These are phyloP conservation scores for Zaprionus nigranus DNA, from an alignment of 1,140 invertebrate genomes.

Conservation along the genomic window DNA sequence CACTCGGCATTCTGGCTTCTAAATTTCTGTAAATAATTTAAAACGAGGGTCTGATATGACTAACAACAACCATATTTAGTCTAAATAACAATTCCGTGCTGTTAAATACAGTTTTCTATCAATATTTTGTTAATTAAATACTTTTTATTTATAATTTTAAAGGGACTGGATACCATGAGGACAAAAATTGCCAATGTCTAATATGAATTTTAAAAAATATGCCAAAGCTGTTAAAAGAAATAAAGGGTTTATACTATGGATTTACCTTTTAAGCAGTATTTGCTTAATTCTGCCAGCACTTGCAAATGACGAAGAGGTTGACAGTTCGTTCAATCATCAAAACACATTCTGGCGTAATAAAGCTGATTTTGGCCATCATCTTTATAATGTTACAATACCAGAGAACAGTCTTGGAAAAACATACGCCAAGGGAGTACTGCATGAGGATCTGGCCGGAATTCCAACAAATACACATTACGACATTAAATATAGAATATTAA, in stretches of 20 bases:
- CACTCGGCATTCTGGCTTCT: neutral
- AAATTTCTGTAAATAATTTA: neutral
- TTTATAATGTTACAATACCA: constrained; percentile 95
- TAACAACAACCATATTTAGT: neutral
- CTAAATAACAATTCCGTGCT: neutral
- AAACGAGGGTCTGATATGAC: neutral
- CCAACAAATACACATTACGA: constrained; percentile 85
- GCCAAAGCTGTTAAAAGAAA: constrained; percentile 67
- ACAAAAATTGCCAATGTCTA: constrained; percentile 65
- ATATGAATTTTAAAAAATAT: constrained; percentile 80
- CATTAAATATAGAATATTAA: constrained; percentile 92
- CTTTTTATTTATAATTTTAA: constrained; percentile 25
- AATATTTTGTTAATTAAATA: neutral
- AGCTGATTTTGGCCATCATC: constrained; percentile 88
- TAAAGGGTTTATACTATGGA: constrained; percentile 60
- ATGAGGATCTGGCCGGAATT: constrained; percentile 86
- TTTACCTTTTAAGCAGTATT: constrained; percentile 52
- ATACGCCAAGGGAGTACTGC: constrained; percentile 87
- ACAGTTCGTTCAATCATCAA: constrained; percentile 15
- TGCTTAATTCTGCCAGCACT: constrained; percentile 52
- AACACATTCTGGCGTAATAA: constrained; percentile 32
- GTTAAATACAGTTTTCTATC: neutral
- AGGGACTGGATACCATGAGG: constrained; percentile 72
- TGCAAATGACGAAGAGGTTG: constrained; percentile 44
- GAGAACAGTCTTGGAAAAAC: constrained; percentile 96